These are phyloP conservation scores for Drosophila kepulauana DNA, from an alignment of 1,140 invertebrate genomes.

Conservation along the genomic window DNA sequence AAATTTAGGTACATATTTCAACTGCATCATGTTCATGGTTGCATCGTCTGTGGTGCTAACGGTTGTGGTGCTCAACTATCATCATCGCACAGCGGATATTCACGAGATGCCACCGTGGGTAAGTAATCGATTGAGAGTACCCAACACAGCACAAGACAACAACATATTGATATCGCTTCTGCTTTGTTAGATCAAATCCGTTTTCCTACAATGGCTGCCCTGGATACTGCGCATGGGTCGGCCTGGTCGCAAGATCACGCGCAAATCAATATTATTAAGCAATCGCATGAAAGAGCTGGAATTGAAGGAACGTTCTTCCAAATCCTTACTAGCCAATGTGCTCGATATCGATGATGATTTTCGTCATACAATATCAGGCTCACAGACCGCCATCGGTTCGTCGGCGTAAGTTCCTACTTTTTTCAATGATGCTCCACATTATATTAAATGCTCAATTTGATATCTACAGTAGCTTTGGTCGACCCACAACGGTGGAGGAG, in stretches of 20 bases:
- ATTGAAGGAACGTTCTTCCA: constrained; percentile 95
- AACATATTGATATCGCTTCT: background rate
- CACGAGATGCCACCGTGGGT: constrained; percentile 99
- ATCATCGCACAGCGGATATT: constrained; percentile 98
- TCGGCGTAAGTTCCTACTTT: constrained; percentile 74
- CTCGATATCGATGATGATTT: constrained; percentile 98
- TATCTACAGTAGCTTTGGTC: constrained; percentile 86
- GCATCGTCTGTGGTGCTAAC: constrained; percentile 99
- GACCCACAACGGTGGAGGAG: constrained; percentile 88
- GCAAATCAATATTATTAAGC: constrained; percentile 94
- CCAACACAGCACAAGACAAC: background rate
- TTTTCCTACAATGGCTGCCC: constrained; percentile 98
- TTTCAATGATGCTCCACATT: background rate
- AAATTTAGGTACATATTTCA: constrained; percentile 97
- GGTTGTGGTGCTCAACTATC: constrained; percentile 98
- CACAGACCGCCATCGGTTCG: constrained; percentile 86
- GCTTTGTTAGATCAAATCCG: constrained; percentile 91
- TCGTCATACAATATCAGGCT: constrained; percentile 87
- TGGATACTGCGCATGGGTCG: constrained; percentile 97
- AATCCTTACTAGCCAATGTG: constrained; percentile 96
- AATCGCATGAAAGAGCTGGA: constrained; percentile 96
- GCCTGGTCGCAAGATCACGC: constrained; percentile 96
- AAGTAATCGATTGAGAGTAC: constrained; percentile 85
- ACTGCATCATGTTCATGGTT: constrained; percentile 99
- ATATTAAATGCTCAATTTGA: background rate